Base-by-base conservation (phyloP, 2,113 vertebrate species). In the Zosterops borbonicus region DNA sequence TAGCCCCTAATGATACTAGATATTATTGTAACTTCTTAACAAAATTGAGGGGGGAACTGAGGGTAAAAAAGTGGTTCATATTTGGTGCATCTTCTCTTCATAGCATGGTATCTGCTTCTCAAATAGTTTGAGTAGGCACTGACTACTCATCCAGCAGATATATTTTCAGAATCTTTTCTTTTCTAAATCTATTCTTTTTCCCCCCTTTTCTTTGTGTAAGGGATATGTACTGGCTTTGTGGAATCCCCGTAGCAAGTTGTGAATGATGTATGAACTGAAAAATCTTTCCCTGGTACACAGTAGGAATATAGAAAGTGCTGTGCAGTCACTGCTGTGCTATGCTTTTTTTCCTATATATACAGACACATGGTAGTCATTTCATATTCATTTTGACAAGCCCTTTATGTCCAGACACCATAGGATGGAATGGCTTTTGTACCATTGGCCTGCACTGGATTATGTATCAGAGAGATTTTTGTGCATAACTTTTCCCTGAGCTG, bases 211-310 rank as follows among this genome's bases (percentile, higher is more conserved):
- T 97, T 97, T 97, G 94, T 98, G 92, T 95, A 92, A 97, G 96
- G 68, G 44, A 74, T 94, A 95, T 96, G 92, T 97, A 94, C 96
- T 64, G 94, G 93, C 97, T 97, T 98, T 98, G 93, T 98, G 94
- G 95, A 97, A 97, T 97, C 94, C 95, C 97, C 97, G 96, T 97
- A 98, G 97, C 94, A 97, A 97, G 97, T 97, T 97, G 96, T 98
- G 97, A 98, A 98, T 98, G 97, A 98, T 98, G 97, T 97, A 98
- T 98, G 97, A 98, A 98, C 93, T 94, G 92, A 97, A 97, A 98
- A 97, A 95, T 97, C 97, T 97, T 97, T 97, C 96, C 94, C 85
- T 92, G 70, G 71, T 95, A 92, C 98, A 96, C 97, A 98, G 97
- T 97, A 96, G 96, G 97, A 97, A 98, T 97, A 97, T 56, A 97